Evolutionary conservation across 2,113 vertebrate genomes (phyloP), one percentile per base, ranked within the genome.

Genomic region (Origma solitaria): DNA sequence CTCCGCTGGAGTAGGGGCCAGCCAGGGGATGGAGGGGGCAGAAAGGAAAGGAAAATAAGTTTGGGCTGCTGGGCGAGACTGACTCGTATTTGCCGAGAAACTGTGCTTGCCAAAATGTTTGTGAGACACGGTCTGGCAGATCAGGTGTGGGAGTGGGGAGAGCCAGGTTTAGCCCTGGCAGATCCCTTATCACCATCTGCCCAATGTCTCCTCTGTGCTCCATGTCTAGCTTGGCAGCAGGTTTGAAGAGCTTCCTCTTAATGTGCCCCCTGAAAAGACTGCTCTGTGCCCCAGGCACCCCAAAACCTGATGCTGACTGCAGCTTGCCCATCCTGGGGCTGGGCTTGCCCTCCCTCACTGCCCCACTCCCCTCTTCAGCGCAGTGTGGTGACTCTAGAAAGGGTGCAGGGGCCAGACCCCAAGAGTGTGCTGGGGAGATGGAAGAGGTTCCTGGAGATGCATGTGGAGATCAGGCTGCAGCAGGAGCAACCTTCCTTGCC

Each of bases 51-150:
- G 49, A 82, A 87, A 72, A 44, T 11, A 27, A 77, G 28, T 54
- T 54, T 33, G 42, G 82, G 45, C 86, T 64, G 53, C 82, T 71
- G 79, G 86, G 57, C 1, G 0, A 66, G 82, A 15, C 54, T 31
- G 75, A 35, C 53, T 68, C 68, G 84, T 2, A 7, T 91, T 70
- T 24, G n/a, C 65, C 13, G 16, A 47, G 84, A 10, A 75, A 51
- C 30, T n/a, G 78, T 2, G 24, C 73, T 85, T 79, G 86, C 35
- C 75, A 76, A 71, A 49, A 56, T 14, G 47, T 50, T 82, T 66
- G 56, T 58, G 65, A 58, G 68, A 71, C 0, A 1, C 8, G 28
- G 35, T 53, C 47, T 54, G 31, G 61, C 0, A 0, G 49, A 24
- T 70, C 45, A n/a, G 60, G 69, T 7, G 2, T 23, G 40, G 37